Conservation (phyloP, 2,113 vertebrate species). For the Notothenia coriiceps region DNA sequence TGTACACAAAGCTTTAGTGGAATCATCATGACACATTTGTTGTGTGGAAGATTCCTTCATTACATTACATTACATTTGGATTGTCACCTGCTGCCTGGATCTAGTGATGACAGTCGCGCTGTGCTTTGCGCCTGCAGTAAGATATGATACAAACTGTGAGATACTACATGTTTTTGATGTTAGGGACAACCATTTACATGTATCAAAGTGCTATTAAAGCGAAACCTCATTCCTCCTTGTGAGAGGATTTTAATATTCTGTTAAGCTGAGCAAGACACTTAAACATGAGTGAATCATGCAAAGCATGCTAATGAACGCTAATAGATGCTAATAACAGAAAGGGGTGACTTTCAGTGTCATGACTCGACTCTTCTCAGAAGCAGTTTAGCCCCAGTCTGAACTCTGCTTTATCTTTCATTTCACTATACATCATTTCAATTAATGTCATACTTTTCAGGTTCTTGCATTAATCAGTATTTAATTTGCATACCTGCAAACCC, state of each 20-base stretch:
- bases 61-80: too few relatives aligned
- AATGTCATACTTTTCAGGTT: background rate
- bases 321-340: conserved; percentile 25
- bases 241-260: background rate
- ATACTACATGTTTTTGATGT: background rate
- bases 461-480: background rate
- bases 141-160: background rate
- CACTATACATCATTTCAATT: background rate
- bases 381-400: background rate
- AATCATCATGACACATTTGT: too few relatives aligned
- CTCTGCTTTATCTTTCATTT: background rate
- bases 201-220: too few relatives aligned
- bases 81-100: too few relatives aligned
- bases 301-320: background rate
- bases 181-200: background rate
- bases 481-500: too few relatives aligned
- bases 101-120: too few relatives aligned
- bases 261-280: background rate
- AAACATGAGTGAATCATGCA: conserved; percentile 5
- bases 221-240: background rate
- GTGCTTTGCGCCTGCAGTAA: too few relatives aligned
- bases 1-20: too few relatives aligned
- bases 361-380: background rate
- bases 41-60: too few relatives aligned
- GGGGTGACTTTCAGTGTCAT: background rate